A percentile compares a stretch with the other conserved stretches of the same genome.
Evolutionary conservation across 2,113 vertebrate species (phyloP).

Genomic region (Hydrolagus affinis): DNA sequence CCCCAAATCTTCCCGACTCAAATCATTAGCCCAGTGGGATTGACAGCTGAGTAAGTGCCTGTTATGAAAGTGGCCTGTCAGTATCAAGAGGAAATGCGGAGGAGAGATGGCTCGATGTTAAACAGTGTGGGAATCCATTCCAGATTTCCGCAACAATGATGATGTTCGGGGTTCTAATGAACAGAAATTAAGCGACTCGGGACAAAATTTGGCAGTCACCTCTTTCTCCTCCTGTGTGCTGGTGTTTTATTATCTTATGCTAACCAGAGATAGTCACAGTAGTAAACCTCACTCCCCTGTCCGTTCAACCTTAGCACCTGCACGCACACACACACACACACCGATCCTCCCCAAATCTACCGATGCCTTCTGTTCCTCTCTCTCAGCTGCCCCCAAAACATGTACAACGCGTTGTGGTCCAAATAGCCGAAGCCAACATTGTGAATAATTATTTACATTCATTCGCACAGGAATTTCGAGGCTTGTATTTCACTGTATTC

Average conservation of each 20-base stretch:
- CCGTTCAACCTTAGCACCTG: neutral
- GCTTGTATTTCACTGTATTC: slow-evolving; percentile 25
- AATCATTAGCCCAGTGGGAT: neutral
- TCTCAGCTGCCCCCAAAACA: neutral
- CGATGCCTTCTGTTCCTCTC: neutral
- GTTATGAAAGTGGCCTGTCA: neutral
- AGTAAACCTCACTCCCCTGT: neutral
- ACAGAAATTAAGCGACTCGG: neutral
- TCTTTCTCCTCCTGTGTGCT: neutral
- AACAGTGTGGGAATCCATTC: neutral
- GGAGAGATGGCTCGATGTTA: neutral
- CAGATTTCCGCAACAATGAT: neutral
- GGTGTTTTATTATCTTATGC: neutral
- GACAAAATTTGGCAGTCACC: neutral
- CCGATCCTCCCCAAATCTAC: neutral
- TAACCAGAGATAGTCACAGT: neutral
- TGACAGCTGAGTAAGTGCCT: neutral
- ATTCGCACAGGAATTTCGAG: neutral
- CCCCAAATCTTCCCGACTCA: neutral
- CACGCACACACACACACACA: neutral
- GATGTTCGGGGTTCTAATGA: neutral
- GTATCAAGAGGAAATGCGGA: neutral
- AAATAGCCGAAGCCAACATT: slow-evolving; percentile 4
- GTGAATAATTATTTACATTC: slow-evolving; percentile 26
- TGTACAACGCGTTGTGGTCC: neutral